These are phyloP conservation scores for Pseudotriccus pelzelni DNA, from an alignment of 2,797 vertebrate genomes.

Conservation along the genomic window DNA sequence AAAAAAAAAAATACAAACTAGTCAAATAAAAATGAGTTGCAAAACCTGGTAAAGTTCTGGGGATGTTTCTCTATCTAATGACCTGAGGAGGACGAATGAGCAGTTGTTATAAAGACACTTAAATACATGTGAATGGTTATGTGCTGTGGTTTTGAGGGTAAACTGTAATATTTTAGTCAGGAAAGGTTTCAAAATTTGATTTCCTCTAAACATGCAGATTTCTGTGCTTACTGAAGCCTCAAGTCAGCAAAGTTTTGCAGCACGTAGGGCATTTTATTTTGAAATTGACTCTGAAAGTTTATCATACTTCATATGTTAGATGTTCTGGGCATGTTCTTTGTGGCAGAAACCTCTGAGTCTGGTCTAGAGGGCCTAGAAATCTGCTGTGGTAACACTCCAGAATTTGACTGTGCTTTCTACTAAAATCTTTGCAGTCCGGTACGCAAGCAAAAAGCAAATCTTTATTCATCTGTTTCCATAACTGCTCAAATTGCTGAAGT, in stretches of 20 bases:
- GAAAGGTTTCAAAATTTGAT: not conserved
- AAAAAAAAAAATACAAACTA: constrained; percentile 2
- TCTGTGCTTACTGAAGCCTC: not conserved
- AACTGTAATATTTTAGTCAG: not conserved
- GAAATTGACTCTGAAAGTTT: not conserved
- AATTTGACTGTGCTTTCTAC: not conserved
- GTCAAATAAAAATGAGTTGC: not conserved
- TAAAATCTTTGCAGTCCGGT: not conserved
- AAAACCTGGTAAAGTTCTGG: not conserved
- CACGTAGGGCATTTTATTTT: not conserved
- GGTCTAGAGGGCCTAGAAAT: not conserved
- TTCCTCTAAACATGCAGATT: not conserved
- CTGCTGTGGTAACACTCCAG: not conserved
- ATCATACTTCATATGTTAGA: not conserved
- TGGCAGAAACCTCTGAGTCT: not conserved
- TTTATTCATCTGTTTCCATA: not conserved
- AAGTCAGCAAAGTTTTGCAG: not conserved
- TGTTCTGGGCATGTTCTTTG: not conserved
- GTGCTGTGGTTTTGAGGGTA: not conserved
- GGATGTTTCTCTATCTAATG: not conserved
- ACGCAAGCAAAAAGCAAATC: not conserved
- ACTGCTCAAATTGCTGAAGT: not conserved
- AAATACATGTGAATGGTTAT: not conserved
- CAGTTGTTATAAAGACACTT: not conserved
- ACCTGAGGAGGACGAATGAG: constrained; percentile 6